Conservation (phyloP, 2,797 vertebrate species). For the Menidia menidia region DNA sequence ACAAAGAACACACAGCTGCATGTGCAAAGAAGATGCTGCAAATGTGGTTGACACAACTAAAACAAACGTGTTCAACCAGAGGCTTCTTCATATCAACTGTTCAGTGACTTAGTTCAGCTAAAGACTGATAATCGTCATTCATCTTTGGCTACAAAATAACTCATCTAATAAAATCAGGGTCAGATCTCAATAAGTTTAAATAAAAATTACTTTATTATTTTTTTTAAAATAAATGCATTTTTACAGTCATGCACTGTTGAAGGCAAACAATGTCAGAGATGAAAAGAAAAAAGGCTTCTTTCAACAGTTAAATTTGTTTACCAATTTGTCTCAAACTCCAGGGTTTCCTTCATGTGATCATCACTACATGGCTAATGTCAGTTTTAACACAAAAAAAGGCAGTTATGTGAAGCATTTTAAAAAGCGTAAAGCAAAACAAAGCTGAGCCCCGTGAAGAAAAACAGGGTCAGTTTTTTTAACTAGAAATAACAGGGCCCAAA, state of each 20-base stretch:
- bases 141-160: too few relatives aligned
- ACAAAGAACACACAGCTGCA: too few relatives aligned
- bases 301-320: conserved; percentile 50
- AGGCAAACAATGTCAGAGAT: conserved; percentile 64
- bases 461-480: conserved; percentile 18
- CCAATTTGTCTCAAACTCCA: conserved; percentile 79
- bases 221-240: conserved; percentile 89
- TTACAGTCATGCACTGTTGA: conserved; percentile 85
- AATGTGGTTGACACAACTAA: too few relatives aligned
- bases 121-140: too few relatives aligned
- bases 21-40: too few relatives aligned
- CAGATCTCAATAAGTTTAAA: conserved; percentile 68
- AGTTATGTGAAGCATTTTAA: conserved; percentile 44
- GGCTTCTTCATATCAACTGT: too few relatives aligned
- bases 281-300: conserved; percentile 45
- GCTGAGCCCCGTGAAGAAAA: conserved; percentile 1
- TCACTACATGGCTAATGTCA: conserved; percentile 55
- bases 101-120: too few relatives aligned
- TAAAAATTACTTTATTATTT: conserved; percentile 85
- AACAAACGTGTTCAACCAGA: too few relatives aligned
- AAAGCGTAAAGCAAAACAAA: conserved; percentile 39
- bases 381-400: conserved; percentile 53
- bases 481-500: conserved; percentile 49
- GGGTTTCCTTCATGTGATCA: conserved; percentile 68
- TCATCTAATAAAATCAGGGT: background rate